Percentiles rank a stretch among this genome's conserved stretches.
Evolutionary conservation across 2,113 vertebrate species (phyloP).

Genomic region (Penelope pileata): DNA sequence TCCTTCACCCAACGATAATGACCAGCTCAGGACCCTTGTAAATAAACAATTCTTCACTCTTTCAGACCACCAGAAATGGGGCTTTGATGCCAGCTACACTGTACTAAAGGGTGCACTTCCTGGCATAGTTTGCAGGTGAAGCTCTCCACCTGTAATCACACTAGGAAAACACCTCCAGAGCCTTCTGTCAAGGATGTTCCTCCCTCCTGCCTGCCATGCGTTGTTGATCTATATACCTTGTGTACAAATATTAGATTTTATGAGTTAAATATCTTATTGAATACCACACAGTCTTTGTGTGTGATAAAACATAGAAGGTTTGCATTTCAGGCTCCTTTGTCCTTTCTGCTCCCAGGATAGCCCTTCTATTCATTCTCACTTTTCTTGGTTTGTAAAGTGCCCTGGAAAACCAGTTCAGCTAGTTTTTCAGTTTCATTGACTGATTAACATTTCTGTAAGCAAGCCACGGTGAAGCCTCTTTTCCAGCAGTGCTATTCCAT

Average conservation of each 20-base stretch:
- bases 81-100: fast-evolving
- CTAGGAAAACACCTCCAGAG: not conserved
- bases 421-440: conserved; percentile 12
- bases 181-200: not conserved
- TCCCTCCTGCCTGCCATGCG: not conserved
- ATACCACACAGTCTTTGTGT: not conserved
- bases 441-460: conserved; percentile 17
- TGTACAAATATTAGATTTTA: not conserved
- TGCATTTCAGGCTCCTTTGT: not conserved
- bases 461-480: not conserved
- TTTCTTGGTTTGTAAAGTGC: not conserved
- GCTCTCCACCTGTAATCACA: not conserved
- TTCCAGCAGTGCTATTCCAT: not conserved
- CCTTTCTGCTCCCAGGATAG: not conserved
- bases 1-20: fast-evolving
- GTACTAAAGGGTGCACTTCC: not conserved
- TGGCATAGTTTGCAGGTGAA: not conserved
- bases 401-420: conserved; percentile 44
- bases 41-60: not conserved
- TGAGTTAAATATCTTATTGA: not conserved
- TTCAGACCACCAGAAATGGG: not conserved
- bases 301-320: not conserved
- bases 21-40: not conserved
- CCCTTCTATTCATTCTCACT: not conserved
- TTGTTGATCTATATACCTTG: fast-evolving